phyloP scores from a whole-genome alignment of 2,888 invertebrate genomes.

The Tipula vernalis region DNA sequence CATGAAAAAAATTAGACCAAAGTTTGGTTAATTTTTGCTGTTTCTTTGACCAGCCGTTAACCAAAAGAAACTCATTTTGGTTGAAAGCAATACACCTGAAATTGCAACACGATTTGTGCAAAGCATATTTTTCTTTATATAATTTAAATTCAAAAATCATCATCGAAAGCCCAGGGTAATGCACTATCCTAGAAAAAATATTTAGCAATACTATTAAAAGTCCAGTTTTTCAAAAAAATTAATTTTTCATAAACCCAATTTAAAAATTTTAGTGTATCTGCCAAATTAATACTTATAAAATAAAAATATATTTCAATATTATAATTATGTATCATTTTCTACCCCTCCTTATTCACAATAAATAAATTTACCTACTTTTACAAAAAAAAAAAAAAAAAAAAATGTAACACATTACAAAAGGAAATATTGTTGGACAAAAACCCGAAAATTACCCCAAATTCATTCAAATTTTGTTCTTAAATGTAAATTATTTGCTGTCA shows the following conservation, averaged over 20 bases:
- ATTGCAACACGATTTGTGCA: no score
- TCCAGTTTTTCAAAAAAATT: no score
- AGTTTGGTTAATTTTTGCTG: no score
- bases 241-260: background rate
- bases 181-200: no score
- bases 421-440: background rate
- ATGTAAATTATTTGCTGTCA: background rate
- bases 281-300: background rate
- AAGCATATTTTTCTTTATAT: no score
- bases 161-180: no score
- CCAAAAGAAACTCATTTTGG: no score
- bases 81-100: no score
- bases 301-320: background rate
- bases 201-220: no score
- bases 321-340: background rate
- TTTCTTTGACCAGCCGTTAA: no score
- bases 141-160: no score
- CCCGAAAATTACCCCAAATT: background rate
- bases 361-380: background rate
- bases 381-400: background rate
- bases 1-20: no score
- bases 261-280: background rate
- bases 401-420: background rate
- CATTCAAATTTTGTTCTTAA: background rate
- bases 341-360: background rate